Percentiles rank a stretch among this genome's conserved stretches.
Conservation (phyloP, 2,113 vertebrate species). For the Upupa epops region DNA sequence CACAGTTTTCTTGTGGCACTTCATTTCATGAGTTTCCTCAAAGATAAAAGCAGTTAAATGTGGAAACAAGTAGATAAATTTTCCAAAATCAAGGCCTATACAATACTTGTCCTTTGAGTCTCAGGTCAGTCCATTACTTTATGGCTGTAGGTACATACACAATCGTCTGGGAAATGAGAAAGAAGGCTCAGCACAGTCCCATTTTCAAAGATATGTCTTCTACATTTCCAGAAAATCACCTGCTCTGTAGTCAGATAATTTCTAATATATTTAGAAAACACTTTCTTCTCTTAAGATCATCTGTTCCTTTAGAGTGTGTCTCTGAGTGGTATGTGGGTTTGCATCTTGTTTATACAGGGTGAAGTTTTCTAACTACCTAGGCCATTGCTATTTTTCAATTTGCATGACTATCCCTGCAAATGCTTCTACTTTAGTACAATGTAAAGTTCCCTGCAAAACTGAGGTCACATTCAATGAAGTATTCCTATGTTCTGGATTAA, state of each 20-base stretch:
- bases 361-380: neutral
- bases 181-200: neutral
- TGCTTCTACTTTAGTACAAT: neutral
- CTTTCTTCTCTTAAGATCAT: neutral
- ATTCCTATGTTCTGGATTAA: neutral
- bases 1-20: neutral
- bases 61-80: neutral
- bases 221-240: neutral
- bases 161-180: neutral
- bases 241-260: neutral
- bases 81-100: neutral
- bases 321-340: neutral
- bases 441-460: neutral
- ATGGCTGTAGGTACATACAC: neutral
- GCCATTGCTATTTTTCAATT: neutral
- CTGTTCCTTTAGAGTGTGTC: neutral
- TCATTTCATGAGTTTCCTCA: neutral
- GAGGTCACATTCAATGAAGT: neutral
- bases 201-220: neutral
- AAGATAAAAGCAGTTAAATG: neutral
- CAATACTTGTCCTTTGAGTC: neutral
- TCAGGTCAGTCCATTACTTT: neutral
- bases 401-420: neutral
- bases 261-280: neutral
- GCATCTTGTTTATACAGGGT: neutral